Evolutionary conservation across 2,113 vertebrate species (phyloP), one percentile per base, ranked within the genome.

Genomic region (Hepsetus odoe): DNA sequence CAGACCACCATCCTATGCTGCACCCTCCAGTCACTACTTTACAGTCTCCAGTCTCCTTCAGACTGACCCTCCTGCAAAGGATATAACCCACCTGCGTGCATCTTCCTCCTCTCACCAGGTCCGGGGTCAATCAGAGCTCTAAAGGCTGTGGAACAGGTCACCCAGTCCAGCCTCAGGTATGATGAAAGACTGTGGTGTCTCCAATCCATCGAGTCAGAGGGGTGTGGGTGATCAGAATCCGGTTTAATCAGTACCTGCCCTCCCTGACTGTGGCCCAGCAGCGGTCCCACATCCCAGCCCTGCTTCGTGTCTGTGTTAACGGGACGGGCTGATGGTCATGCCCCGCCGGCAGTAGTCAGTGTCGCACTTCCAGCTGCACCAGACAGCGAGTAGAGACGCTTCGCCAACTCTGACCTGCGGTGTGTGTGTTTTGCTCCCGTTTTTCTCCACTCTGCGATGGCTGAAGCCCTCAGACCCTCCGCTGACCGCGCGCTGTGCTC

Each of bases 301-400:
- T 6, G n/a, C n/a, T 49, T 5, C 44, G 14, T 2, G 14, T 14
- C 1, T 46, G 40, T 42, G 3, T 42, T 16, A 16, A 26, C 13
- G 26, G 6, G 56, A 14, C 58, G 5, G 16, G 33, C 61, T n/a
- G 61, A 38, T 38, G 35, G 18, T n/a, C 32, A 38, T 11, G 51
- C 61, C 61, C 18, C n/a, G 61, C 61, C 61, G 33, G n/a, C 33
- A 65, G 61, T 65, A 11, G 61, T 65, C 61, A 65, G 61, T 65
- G 61, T 65, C 61, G 61, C 61, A 33, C 38, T 65, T 38, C 61
- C 18, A 65, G 61, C 18, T 38, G 61, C 61, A 8, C 53, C 6
- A 7, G 18, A 8, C 61, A 65, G 18, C 35, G 38, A 65, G 46
- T 33, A n/a, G 32, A 18, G 59, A 33, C 51, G 22, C 51, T 11